Base-by-base conservation (phyloP, 1,140 invertebrate species). In the Drosophila virilis region DNA sequence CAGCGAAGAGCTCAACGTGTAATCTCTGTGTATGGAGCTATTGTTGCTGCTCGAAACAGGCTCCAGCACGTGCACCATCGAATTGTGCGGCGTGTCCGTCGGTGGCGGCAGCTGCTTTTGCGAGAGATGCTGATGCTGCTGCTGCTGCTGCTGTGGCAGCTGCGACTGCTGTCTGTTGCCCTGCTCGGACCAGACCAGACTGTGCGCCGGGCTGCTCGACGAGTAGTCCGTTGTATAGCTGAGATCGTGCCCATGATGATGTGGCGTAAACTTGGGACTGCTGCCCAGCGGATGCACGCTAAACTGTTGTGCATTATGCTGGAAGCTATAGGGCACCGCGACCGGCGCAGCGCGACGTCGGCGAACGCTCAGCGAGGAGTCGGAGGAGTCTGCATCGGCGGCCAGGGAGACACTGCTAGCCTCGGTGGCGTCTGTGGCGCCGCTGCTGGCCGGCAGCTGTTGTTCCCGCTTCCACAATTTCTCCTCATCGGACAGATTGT, bases 241-340 rank as follows among this genome's bases (percentile, higher is more conserved):
- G 74, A 92, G 79, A 91, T 92, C 91, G 57, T 60, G 70, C 10
- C 43, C 65, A 46, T 88, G 80, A 46, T 88, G 80, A 50, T 81
- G 84, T 22, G 72, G 51, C 17, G 69, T 57, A 59, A 91, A 90
- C 65, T 92, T 92, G 8, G 79, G 86, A 37, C 76, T 91, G 42
- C 75, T 78, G 37, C 78, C 77, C 79, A 79, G 92, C 68, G 94
- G 64, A 92, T 93, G 32, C 92, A 94, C 81, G 50, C 82, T 91
- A 40, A 94, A 94, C 65, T 95, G 94, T 15, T 94, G 94, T 68
- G 95, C 94, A 22, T 94, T 94, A 60, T 93, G 94, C 52, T 79
- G 94, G 92, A 84, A 89, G 45, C 74, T 84, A 32, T 81, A 81
- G 10, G 85, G 86, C 15, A 78, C 85, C 6, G 74, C 35, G 5